phyloP scores from a whole-genome alignment of 1,140 invertebrate genomes.

The Battus philenor region DNA sequence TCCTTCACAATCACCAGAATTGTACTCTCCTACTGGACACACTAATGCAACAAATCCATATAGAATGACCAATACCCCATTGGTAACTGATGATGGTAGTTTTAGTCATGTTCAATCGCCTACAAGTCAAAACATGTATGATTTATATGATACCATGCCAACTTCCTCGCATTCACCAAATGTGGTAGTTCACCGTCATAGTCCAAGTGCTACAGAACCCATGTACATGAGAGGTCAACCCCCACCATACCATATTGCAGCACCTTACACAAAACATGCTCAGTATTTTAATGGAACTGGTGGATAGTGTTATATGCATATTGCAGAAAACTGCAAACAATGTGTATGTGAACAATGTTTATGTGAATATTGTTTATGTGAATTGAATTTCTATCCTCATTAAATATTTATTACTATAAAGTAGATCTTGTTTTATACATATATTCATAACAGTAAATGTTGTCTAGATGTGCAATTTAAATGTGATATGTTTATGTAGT shows the following conservation, averaged over 20 bases:
- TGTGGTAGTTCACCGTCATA: constrained; percentile 49
- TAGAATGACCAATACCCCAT: constrained; percentile 65
- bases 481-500: constrained; percentile 61
- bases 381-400: constrained; percentile 13
- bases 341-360: constrained; percentile 25
- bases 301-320: constrained; percentile 46
- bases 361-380: constrained; percentile 12
- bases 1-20: constrained; percentile 57
- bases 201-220: constrained; percentile 52
- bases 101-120: constrained; percentile 60
- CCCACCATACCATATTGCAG: constrained; percentile 73
- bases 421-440: constrained; percentile 12
- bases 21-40: constrained; percentile 66
- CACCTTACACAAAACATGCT: constrained; percentile 75
- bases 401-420: constrained; percentile 16
- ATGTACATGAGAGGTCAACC: constrained; percentile 58
- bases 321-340: constrained; percentile 21
- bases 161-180: constrained; percentile 53
- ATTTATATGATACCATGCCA: constrained; percentile 62
- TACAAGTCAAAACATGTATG: constrained; percentile 64
- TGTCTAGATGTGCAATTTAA: constrained; percentile 66
- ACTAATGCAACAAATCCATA: constrained; percentile 67
- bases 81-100: constrained; percentile 67
- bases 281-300: constrained; percentile 74
- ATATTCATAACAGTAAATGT: constrained; percentile 32